Conservation (phyloP, 2,888 invertebrate genomes). For the Athetis lepigone region DNA sequence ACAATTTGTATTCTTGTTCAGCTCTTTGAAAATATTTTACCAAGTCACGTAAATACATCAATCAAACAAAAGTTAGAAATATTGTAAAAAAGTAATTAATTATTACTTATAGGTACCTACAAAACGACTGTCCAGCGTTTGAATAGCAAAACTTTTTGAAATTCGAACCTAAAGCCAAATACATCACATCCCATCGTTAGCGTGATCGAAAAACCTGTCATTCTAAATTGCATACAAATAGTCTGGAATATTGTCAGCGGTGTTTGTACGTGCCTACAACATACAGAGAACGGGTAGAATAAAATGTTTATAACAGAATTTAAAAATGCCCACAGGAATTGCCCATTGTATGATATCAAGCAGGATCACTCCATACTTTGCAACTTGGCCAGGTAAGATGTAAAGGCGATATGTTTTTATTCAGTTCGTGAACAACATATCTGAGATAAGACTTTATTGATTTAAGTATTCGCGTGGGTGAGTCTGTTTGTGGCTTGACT, state of each 20-base stretch:
- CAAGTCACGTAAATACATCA: slow-evolving; percentile 34
- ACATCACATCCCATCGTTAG: slow-evolving; percentile 14
- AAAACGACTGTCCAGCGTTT: not conserved
- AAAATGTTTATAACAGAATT: not conserved
- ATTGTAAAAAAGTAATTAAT: slow-evolving; percentile 12
- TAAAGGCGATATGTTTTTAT: slow-evolving; percentile 26
- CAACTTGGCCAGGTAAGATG: slow-evolving; percentile 18
- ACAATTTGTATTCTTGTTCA: slow-evolving; percentile 27
- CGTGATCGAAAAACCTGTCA: slow-evolving; percentile 20
- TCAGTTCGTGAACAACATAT: slow-evolving; percentile 40
- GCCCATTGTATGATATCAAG: not conserved
- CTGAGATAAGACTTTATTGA: slow-evolving; percentile 55
- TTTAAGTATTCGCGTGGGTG: slow-evolving; percentile 55
- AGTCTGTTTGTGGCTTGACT: slow-evolving; percentile 64
- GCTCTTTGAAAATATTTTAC: slow-evolving; percentile 19
- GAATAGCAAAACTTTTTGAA: slow-evolving; percentile 1
- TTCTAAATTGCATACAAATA: slow-evolving; percentile 33
- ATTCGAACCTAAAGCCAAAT: not conserved
- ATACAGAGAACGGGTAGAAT: not conserved
- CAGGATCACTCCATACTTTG: slow-evolving; percentile 9
- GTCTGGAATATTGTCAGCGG: slow-evolving; percentile 23
- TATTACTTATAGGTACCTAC: too few species aligned
- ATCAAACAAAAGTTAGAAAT: slow-evolving; percentile 33
- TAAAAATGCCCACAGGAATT: not conserved
- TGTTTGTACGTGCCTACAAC: not conserved